Evolutionary conservation across 2,888 invertebrate species (phyloP), one percentile per base, ranked within the genome.

Genomic region (Branchipolynoe longqiensis): DNA sequence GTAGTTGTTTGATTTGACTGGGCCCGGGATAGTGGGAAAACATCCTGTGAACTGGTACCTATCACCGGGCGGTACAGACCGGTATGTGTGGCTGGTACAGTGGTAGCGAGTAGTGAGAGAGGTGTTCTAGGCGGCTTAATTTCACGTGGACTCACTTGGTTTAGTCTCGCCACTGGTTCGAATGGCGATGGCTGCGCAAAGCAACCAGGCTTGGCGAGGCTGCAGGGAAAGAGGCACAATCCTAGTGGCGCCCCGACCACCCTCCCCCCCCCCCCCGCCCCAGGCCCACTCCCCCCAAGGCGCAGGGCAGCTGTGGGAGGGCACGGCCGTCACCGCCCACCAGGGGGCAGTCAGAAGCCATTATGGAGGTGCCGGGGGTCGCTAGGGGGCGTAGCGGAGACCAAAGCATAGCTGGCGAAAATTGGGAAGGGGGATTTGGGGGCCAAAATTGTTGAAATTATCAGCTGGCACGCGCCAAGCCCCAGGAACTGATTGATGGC

Each of bases 331-430:
- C 78, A 18, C 78, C 54, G 25, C 28, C 4, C 54, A 22, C 25
- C 25, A 54, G 78, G 78, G 78, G 78, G 78, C 73, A 73, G 73
- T 73, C 73, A 73, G 38, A 22, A 40, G 38, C 73, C 73, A 73
- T 73, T 38, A 36, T 14, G 25, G 38, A 38, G 12, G 14, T 38
- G 14, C 69, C 25, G 14, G 8, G n/a, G 12, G 14, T 1, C 69
- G n/a, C 69, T 18, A 36, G 69, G 69, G 69, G 69, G 12, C 33
- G 38, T 18, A 38, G 12, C 69, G 38, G 69, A 22, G 69, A 0
- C 36, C 38, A 69, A 33, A 69, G 69, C 33, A 22, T 22, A n/a
- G 36, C 33, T 14, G 38, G 14, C 14, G 69, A 69, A 62, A 33
- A 36, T 69, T 14, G 62, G 38, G 38, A 0, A 33, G n/a, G n/a